These are phyloP conservation scores for Pogonus chalceus DNA, from an alignment of 1,140 invertebrate genomes.

Conservation along the genomic window DNA sequence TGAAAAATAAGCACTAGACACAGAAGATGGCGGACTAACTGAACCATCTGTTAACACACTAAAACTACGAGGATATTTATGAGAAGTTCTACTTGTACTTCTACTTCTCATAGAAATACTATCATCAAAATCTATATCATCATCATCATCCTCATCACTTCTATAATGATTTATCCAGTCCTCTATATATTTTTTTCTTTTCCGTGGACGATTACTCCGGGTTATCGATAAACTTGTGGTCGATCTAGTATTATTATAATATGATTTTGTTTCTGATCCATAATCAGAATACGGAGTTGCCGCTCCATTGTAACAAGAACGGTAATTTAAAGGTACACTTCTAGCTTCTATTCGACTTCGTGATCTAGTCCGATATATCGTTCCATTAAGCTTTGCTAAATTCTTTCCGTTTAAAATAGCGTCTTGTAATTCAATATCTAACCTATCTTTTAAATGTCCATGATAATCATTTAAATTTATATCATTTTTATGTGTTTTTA, in stretches of 20 bases:
- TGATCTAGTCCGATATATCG: not conserved
- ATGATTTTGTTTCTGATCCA: not conserved
- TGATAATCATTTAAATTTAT: not conserved
- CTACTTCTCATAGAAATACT: not conserved
- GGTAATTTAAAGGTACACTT: not conserved
- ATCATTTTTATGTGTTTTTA: not conserved
- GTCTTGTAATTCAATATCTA: not conserved
- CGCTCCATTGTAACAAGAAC: not conserved
- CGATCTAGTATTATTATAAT: not conserved
- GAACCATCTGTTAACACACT: not conserved
- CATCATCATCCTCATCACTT: not conserved
- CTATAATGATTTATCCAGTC: not conserved
- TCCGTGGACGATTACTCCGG: not conserved
- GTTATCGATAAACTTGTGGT: not conserved
- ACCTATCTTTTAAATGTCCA: not conserved
- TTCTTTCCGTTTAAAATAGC: not conserved
- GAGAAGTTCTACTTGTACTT: not conserved
- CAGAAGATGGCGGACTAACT: not conserved
- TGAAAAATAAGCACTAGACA: not conserved
- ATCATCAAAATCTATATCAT: not conserved
- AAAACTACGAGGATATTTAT: conserved; percentile 1
- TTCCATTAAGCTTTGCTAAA: not conserved
- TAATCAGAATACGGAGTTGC: not conserved
- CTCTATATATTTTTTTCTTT: not conserved
- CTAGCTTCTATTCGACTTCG: not conserved